Evolutionary conservation across 2,888 invertebrate species (phyloP).

Genomic region (Boloria euphrosyne): DNA sequence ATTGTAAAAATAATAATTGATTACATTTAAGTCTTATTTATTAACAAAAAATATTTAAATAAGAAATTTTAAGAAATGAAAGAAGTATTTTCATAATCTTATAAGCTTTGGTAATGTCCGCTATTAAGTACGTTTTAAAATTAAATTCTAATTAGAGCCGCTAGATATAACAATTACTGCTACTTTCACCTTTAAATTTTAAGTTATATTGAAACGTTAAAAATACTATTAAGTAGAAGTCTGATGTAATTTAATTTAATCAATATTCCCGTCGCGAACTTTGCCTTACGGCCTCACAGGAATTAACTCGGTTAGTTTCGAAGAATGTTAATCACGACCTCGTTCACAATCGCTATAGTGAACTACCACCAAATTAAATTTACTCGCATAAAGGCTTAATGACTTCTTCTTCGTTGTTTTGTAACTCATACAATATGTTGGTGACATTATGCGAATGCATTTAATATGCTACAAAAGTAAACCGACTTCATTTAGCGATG

Average conservation of each 20-base stretch:
- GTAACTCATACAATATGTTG: conserved; percentile 15
- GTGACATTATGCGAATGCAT: background rate
- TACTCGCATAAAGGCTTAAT: conserved; percentile 46
- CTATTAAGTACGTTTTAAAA: background rate
- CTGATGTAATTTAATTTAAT: conserved; percentile 48
- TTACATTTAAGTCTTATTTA: no score
- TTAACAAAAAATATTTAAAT: no score
- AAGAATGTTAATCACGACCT: conserved; percentile 58
- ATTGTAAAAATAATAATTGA: no score
- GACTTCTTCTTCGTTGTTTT: conserved; percentile 28
- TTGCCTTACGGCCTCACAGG: conserved; percentile 47
- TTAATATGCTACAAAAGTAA: background rate
- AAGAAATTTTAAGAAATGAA: no score
- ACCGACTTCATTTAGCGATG: background rate
- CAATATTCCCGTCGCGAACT: conserved; percentile 52
- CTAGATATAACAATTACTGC: background rate
- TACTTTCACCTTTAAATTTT: conserved; percentile 11
- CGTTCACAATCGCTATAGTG: conserved; percentile 53
- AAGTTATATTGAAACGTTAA: conserved; percentile 21
- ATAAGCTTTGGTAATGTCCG: no score
- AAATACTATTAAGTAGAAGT: conserved; percentile 32
- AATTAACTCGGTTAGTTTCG: conserved; percentile 49
- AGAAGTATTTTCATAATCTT: no score
- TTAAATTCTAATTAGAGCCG: background rate
- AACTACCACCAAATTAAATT: conserved; percentile 51